Base-by-base conservation (phyloP, 1,140 invertebrate genomes). In the Papilio aristodemus region DNA sequence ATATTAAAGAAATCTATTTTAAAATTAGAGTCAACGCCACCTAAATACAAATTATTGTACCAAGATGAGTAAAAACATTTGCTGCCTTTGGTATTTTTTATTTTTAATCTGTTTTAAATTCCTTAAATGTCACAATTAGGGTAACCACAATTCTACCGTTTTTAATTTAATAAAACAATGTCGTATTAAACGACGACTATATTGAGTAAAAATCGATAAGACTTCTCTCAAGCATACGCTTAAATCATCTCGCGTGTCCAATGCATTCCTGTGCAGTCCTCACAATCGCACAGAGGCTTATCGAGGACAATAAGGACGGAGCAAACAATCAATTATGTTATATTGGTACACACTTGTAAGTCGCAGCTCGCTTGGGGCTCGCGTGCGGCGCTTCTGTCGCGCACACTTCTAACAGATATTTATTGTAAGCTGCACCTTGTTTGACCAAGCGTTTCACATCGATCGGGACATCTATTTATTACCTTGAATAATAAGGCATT, bases 311-410 rank as follows among this genome's bases (percentile, higher is more conserved):
- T 50, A 32, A 63, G 17, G 38, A 63, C 60, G 36, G 14, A n/a
- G n/a, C 58, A 63, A 63, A 63, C 60, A 66, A 50, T 66, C 63
- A 39, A 64, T 66, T 66, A 66, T 66, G 41, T 50, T 36, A 32
- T 46, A 46, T 54, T 54, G 17, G 46, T 50, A 66, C 39, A 27
- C 63, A 27, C 41, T 36, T n/a, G 62, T 64, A 27, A 66, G 59
- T 38, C 43, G 63, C 22, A 8, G 62, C 25, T 39, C 59, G 59
- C 59, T 27, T 11, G 63, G 22, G 63, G 63, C 39, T 66, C 63
- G 63, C 63, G 63, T 66, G 63, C 41, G 57, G 13, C 32, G 57
- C 25, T 25, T 1, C 62, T 32, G 63, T 46, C 63, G 22, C 63
- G 41, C 22, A 9, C 25, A 59, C 57, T 13, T 59, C 22, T 22